phyloP scores from a whole-genome alignment of 2,888 invertebrate species.

The Nemoura dubitans region DNA sequence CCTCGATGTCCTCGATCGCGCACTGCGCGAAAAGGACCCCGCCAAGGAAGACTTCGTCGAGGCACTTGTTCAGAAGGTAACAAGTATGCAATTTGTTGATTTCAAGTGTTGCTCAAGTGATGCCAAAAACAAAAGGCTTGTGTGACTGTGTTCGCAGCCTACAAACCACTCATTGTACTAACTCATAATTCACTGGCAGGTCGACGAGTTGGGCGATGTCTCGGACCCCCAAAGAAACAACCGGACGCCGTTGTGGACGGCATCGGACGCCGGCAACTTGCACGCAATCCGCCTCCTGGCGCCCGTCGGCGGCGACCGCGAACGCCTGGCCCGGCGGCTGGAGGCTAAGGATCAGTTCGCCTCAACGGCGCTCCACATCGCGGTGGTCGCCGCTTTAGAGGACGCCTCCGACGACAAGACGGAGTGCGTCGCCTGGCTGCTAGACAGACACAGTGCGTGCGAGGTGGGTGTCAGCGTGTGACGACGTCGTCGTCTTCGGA shows the following conservation, averaged over 20 bases:
- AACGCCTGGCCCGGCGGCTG: not conserved
- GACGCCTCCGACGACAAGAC: not conserved
- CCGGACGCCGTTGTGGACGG: not conserved
- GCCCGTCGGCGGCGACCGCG: not conserved
- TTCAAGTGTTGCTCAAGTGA: too few relatives aligned
- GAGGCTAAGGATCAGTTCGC: not conserved
- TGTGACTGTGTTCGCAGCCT: too few relatives aligned
- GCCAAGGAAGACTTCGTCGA: not conserved
- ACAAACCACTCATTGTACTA: too few relatives aligned
- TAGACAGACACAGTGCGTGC: not conserved
- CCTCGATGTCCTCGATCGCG: not conserved
- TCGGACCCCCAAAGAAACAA: not conserved
- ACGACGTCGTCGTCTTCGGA: too few relatives aligned
- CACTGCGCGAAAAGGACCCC: not conserved
- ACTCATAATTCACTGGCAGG: not conserved
- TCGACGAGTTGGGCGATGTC: not conserved
- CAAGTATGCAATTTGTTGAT: too few relatives aligned
- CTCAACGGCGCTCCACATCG: not conserved
- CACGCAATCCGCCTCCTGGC: not conserved
- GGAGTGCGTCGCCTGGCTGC: not conserved
- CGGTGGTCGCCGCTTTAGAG: not conserved
- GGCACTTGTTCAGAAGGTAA: not conserved
- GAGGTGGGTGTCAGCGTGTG: not conserved
- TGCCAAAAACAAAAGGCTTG: too few relatives aligned
- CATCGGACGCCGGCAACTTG: not conserved